Conservation (phyloP, 2,888 invertebrate species). For the Hesperia comma region DNA sequence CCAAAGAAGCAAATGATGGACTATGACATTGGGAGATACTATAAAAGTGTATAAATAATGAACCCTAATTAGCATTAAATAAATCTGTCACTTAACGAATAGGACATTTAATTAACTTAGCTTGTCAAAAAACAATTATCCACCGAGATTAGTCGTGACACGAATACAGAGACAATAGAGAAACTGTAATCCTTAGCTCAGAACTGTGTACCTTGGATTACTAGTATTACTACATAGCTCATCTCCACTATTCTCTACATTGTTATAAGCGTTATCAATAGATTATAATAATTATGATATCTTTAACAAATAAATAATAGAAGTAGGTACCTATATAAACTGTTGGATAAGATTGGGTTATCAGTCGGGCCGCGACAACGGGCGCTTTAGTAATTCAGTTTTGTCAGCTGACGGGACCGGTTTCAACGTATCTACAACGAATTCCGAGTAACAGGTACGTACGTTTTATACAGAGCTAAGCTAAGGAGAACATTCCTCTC, state of each 20-base stretch:
- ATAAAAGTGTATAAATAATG: no score
- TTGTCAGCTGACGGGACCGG: conserved; percentile 77
- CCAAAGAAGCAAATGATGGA: no score
- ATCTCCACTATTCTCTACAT: conserved; percentile 25
- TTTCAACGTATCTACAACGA: conserved; percentile 60
- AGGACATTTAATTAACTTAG: no score
- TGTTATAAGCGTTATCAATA: conserved; percentile 24
- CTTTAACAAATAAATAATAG: conserved; percentile 40
- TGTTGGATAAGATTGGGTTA: conserved; percentile 54
- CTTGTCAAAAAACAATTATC: no score
- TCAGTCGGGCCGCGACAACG: conserved; percentile 50
- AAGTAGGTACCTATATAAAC: conserved; percentile 38
- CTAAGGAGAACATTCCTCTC: conserved; percentile 61
- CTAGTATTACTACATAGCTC: conserved; percentile 19
- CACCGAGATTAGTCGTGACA: conserved; percentile 1
- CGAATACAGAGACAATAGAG: conserved; percentile 21
- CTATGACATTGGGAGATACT: no score
- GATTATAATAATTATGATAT: conserved; percentile 26
- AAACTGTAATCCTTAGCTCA: conserved; percentile 8
- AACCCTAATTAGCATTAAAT: no score
- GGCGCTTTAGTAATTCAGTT: conserved; percentile 60
- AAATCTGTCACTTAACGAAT: no score
- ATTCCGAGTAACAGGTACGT: conserved; percentile 73
- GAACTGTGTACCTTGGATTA: not conserved
- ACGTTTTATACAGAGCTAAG: conserved; percentile 46